Evolutionary conservation across 2,888 invertebrate species (phyloP).

Genomic region (Ditylenchus weischeri): DNA sequence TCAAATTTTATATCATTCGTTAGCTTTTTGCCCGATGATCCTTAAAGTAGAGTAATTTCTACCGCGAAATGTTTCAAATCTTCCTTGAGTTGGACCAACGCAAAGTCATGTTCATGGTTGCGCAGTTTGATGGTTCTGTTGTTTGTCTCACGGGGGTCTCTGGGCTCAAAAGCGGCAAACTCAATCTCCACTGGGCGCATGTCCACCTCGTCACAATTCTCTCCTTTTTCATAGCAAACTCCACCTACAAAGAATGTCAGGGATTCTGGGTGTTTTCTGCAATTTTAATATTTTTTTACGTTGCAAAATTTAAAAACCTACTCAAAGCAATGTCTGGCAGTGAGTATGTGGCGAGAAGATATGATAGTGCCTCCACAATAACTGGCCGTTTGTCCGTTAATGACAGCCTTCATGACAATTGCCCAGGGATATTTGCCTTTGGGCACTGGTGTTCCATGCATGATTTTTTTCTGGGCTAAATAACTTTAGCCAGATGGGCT

Average conservation of each 20-base stretch:
- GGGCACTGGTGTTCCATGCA: not conserved
- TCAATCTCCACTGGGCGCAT: slow-evolving; percentile 12
- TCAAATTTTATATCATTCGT: too few relatives aligned
- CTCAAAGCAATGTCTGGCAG: slow-evolving; percentile 16
- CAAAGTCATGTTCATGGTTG: slow-evolving; percentile 6
- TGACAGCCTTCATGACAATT: not conserved
- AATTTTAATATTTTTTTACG: not conserved
- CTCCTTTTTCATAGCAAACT: slow-evolving; percentile 11
- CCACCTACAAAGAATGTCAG: slow-evolving; percentile 8
- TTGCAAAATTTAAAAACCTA: not conserved
- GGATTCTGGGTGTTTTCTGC: slow-evolving; percentile 1
- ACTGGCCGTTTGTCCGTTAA: not conserved
- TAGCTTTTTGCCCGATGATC: too few relatives aligned
- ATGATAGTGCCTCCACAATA: slow-evolving; percentile 13
- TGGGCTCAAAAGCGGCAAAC: slow-evolving; percentile 12
- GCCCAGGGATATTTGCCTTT: slow-evolving; percentile 15
- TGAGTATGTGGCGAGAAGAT: slow-evolving; percentile 11
- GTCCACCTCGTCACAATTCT: slow-evolving; percentile 13
- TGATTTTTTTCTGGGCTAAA: slow-evolving; percentile 4
- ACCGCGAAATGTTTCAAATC: slow-evolving; percentile 4
- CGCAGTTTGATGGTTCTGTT: not conserved
- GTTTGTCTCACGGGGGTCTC: not conserved
- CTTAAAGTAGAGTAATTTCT: too few relatives aligned
- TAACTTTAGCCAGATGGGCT: too few relatives aligned
- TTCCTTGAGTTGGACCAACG: slow-evolving; percentile 14